Evolutionary conservation across 2,888 invertebrate genomes (phyloP).

Genomic region (Lochmaea capreae): DNA sequence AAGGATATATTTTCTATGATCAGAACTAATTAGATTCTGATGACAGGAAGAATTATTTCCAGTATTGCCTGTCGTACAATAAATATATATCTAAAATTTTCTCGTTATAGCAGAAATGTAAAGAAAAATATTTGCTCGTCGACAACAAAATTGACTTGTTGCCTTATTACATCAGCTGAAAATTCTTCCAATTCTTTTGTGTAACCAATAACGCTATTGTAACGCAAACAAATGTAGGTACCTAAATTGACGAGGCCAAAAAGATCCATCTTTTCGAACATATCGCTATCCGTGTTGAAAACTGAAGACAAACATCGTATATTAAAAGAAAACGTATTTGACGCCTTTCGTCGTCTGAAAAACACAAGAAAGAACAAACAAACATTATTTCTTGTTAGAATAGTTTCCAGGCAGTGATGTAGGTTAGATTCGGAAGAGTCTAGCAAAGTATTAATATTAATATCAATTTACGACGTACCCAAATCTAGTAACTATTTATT

Average conservation of each 20-base stretch:
- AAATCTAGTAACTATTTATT: too few species aligned
- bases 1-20: too few species aligned
- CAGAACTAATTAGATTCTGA: too few species aligned
- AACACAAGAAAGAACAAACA: slow-evolving; percentile 30
- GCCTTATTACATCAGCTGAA: not conserved
- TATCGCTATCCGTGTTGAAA: slow-evolving; percentile 21
- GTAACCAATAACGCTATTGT: slow-evolving; percentile 20
- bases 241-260: slow-evolving; percentile 16
- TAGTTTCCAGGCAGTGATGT: slow-evolving; percentile 18
- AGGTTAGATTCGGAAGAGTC: not conserved
- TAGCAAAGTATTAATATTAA: too few species aligned
- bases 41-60: too few species aligned
- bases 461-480: too few species aligned
- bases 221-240: slow-evolving; percentile 14
- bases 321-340: slow-evolving; percentile 26
- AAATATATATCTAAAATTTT: not conserved
- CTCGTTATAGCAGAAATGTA: not conserved
- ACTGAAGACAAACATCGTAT: slow-evolving; percentile 15
- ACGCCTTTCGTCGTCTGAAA: slow-evolving; percentile 21
- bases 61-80: too few species aligned
- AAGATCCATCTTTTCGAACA: slow-evolving; percentile 22
- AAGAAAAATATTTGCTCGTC: slow-evolving; percentile 1
- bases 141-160: slow-evolving; percentile 8
- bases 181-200: slow-evolving; percentile 11
- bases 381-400: slow-evolving; percentile 33